phyloP scores from a whole-genome alignment of 2,797 vertebrate species.

The Microctenopoma stevenorrisi region DNA sequence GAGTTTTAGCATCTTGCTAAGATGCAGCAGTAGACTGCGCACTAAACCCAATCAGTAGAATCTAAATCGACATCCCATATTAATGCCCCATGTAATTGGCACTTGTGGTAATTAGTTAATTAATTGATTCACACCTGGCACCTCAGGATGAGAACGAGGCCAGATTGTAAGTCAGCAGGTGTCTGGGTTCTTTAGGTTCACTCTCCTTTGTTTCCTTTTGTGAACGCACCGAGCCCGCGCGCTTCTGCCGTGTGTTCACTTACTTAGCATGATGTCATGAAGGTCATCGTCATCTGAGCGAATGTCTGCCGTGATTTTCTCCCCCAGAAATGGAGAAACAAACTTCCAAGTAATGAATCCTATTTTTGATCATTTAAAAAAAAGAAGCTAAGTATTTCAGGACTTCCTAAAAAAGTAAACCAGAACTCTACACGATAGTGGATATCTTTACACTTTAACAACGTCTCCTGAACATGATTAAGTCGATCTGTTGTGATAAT shows the following conservation, averaged over 20 bases:
- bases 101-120: conserved; percentile 40
- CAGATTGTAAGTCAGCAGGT: conserved; percentile 29
- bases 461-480: conserved; percentile 47
- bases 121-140: conserved; percentile 44
- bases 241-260: neutral
- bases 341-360: neutral
- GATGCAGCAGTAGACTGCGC: neutral
- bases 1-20: too few species aligned
- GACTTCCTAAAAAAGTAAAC: conserved; percentile 1
- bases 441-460: conserved; percentile 1
- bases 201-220: neutral
- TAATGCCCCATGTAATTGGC: conserved; percentile 37
- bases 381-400: neutral
- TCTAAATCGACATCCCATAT: conserved; percentile 1
- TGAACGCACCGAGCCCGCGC: neutral
- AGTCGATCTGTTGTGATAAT: conserved; percentile 62
- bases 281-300: too few species aligned
- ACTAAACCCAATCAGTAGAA: conserved; percentile 1
- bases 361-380: neutral
- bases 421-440: conserved; percentile 16
- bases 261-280: neutral
- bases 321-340: too few species aligned
- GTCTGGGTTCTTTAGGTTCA: neutral
- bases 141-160: conserved; percentile 19
- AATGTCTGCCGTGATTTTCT: too few species aligned